Evolutionary conservation across 2,797 vertebrate species (phyloP), one percentile per base, ranked within the genome.

Genomic region (Cuculus canorus): DNA sequence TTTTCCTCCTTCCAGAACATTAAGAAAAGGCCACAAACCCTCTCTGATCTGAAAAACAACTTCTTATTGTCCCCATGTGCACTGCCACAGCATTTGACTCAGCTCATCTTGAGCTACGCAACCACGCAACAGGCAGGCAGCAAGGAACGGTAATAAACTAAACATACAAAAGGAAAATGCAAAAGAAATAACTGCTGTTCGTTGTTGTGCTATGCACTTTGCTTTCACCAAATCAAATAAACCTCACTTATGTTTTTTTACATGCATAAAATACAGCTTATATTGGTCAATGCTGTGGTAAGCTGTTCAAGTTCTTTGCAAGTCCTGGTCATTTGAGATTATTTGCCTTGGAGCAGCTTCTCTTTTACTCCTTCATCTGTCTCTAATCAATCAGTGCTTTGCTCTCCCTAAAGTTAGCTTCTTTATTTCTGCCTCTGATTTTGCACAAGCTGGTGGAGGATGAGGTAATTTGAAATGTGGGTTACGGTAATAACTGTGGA

Each of bases 131-230:
- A 65, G n/a, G 48, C 30, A 63, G 52, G 28, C 37, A 54, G 11
- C 1, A 4, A 43, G 47, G 30, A 71, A 48, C 0, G 0, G 12
- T 21, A n/a, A 64, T 43, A 11, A 76, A 35, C 11, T 27, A 61
- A 66, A 50, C 7, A 19, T 27, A 54, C 22, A 52, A 70, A 75
- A 89, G 27, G 23, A 88, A 93, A 90, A 57, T 16, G 3, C 35
- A 65, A 35, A 82, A 9, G 39, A 79, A 79, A 30, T 53, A 69
- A 48, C 22, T 35, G 9, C 3, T 60, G 7, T 28, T 50, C 54
- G 7, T 23, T 73, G 18, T 22, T 72, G 65, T 72, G 25, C 22
- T 33, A 17, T 2, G 3, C 16, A 17, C 27, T 88, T 86, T 73
- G 22, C 10, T 52, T 73, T 88, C 37, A 59, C 19, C 10, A 70